These are phyloP conservation scores for Apodemus sylvaticus DNA, from an alignment of 2,113 vertebrate genomes.

Conservation along the genomic window DNA sequence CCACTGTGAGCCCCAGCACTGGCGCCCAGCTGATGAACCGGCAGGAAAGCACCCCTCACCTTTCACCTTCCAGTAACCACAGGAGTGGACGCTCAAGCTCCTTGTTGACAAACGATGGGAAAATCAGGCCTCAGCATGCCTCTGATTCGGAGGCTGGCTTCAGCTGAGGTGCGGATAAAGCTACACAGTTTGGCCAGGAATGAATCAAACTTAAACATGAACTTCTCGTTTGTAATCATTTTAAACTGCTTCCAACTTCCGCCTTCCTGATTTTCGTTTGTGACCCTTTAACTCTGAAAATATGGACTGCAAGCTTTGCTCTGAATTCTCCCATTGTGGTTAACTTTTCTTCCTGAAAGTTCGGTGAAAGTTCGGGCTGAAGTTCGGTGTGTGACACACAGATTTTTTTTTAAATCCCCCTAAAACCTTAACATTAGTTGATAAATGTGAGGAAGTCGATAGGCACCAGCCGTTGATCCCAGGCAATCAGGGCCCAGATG, in stretches of 20 bases:
- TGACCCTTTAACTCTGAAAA: slow-evolving; percentile 12
- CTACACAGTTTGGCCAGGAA: slow-evolving; percentile 19
- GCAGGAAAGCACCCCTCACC: slow-evolving; percentile 50
- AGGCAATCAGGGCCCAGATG: neutral
- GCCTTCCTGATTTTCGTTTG: neutral
- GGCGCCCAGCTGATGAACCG: slow-evolving; percentile 65
- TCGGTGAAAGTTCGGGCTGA: no score
- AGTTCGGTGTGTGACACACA: neutral
- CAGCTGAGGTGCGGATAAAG: neutral
- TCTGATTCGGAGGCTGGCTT: slow-evolving; percentile 53
- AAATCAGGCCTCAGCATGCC: neutral
- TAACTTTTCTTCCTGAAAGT: neutral
- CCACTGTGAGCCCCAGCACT: slow-evolving; percentile 63
- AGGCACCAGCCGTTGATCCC: neutral
- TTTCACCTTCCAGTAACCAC: slow-evolving; percentile 71
- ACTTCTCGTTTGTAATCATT: neutral
- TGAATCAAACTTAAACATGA: slow-evolving; percentile 46
- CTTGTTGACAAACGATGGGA: slow-evolving; percentile 57
- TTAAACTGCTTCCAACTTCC: slow-evolving; percentile 1
- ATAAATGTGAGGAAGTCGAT: neutral
- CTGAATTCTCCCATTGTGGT: neutral
- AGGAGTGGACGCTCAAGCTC: slow-evolving; percentile 23
- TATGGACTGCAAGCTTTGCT: neutral
- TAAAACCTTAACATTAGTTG: slow-evolving; percentile 37
- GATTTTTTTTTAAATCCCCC: neutral